Percentiles rank a stretch among this genome's conserved stretches.
Conservation (phyloP, 2,113 vertebrate genomes). For the Globicephala melas region DNA sequence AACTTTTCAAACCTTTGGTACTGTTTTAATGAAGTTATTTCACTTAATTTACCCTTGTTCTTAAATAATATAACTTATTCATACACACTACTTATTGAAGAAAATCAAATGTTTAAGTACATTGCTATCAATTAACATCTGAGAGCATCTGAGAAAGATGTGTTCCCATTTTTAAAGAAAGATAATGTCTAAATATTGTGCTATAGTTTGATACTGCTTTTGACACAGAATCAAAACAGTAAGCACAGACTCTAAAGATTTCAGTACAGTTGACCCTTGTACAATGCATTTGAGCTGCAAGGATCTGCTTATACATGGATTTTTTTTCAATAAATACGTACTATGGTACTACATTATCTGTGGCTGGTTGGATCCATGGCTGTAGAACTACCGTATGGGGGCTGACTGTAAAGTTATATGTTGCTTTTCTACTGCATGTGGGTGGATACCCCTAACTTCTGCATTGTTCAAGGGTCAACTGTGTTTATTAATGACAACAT, state of each 20-base stretch:
- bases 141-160: background rate
- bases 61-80: background rate
- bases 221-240: background rate
- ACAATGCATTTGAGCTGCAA: background rate
- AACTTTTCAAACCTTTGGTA: background rate
- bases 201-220: background rate
- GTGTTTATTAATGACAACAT: background rate
- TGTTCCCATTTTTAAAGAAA: background rate
- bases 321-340: background rate
- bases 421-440: background rate
- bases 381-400: background rate
- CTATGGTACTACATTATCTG: background rate
- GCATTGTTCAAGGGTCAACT: background rate
- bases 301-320: background rate
- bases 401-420: background rate
- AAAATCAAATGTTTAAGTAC: background rate
- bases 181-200: background rate
- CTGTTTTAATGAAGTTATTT: background rate
- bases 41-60: background rate
- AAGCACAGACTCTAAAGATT: background rate
- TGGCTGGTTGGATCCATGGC: background rate
- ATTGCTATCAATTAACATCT: background rate
- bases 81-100: background rate
- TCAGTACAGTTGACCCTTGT: background rate
- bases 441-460: background rate